Base-by-base conservation (phyloP, 2,797 vertebrate genomes). In the Odontamblyopus rebecca region DNA sequence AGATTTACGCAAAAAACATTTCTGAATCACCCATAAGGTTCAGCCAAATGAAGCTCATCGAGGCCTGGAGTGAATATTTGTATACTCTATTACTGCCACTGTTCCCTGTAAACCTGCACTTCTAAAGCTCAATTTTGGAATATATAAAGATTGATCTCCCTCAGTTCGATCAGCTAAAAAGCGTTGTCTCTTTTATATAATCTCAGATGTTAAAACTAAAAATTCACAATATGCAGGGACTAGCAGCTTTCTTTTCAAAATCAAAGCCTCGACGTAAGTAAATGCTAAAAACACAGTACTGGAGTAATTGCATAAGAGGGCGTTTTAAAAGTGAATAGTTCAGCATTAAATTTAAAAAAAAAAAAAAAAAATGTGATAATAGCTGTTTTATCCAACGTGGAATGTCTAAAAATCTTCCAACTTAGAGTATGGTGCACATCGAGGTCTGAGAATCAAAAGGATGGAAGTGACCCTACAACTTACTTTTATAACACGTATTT, bases 201-300 rank as follows among this genome's bases (percentile, higher is more conserved):
- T 71, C 57, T 50, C 30, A 72, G 27, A 26, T n/a, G 51, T 53
- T 53, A 18, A 57, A 32, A 12, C 3, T 54, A 79, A 78, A 74
- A 53, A 51, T 73, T 56, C 73, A 84, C 71, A 77, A 79, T 71
- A 84, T 67, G 56, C 78, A 80, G 74, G 74, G 70, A 72, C 75
- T 67, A 68, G 71, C 70, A 80, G 81, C 78, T 76, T 86, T 53
- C 67, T 66, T 70, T 72, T 27, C 56, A 83, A 82, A 78, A 79
- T 68, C 79, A 73, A 73, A 61, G 27, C 59, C 59, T 18, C 2
- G 7, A 30, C 5, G 6, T 61, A 32, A 30, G 4, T 6, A 69
- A 59, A 48, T 5, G 6, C 15, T 48, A 48, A 67, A 12, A 12
- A 50, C 76, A 82, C 67, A 67, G 48, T 79, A 71, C 61, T 71